phyloP scores from a whole-genome alignment of 2,113 vertebrate genomes.

The Charadrius vociferus region DNA sequence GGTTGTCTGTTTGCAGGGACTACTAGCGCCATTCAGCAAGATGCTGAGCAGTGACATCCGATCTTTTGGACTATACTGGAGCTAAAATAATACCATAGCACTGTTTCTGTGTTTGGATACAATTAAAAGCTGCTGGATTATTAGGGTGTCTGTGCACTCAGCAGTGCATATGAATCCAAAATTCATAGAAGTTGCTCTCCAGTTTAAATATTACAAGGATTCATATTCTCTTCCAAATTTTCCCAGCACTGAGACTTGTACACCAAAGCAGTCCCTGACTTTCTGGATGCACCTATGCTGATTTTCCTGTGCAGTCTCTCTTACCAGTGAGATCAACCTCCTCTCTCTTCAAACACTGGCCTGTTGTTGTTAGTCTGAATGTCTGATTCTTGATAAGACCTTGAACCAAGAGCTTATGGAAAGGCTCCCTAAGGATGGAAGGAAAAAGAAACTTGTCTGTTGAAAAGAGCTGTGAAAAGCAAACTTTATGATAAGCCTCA shows the following conservation, averaged over 20 bases:
- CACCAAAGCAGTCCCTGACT: background rate
- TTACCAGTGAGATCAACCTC: conserved; percentile 91
- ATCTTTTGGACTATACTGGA: background rate
- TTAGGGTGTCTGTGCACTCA: background rate
- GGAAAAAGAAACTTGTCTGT: background rate
- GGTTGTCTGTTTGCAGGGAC: background rate
- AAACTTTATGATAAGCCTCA: background rate
- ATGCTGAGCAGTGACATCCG: background rate
- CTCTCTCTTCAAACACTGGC: conserved; percentile 86
- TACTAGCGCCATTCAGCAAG: background rate
- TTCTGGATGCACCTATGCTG: background rate
- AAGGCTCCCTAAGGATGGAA: conserved; percentile 86
- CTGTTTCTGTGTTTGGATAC: background rate
- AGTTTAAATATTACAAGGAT: background rate
- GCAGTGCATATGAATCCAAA: background rate
- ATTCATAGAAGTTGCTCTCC: background rate
- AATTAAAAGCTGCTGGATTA: background rate
- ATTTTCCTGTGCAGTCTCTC: background rate
- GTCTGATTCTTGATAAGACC: conserved; percentile 96
- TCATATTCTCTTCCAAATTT: background rate
- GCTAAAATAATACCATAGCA: background rate
- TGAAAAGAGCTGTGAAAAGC: background rate
- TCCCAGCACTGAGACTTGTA: background rate
- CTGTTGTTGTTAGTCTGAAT: conserved; percentile 81
- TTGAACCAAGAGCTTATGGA: conserved; percentile 92